These are phyloP conservation scores for Cylas formicarius DNA, from an alignment of 1,140 invertebrate genomes.

Conservation along the genomic window DNA sequence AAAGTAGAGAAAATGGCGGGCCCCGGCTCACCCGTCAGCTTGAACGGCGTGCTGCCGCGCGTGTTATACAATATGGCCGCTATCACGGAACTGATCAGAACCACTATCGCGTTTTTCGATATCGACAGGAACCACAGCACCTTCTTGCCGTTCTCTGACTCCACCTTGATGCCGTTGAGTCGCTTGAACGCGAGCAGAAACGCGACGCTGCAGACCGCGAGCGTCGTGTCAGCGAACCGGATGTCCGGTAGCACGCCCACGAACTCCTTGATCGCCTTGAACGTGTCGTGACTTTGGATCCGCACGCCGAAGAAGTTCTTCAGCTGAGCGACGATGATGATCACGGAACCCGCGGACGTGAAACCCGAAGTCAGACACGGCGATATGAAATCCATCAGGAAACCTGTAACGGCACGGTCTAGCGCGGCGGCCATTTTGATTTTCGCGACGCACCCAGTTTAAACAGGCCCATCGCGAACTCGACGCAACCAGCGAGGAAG, in stretches of 20 bases:
- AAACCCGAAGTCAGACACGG: slow-evolving; percentile 87
- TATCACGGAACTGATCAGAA: slow-evolving; percentile 60
- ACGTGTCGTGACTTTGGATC: slow-evolving; percentile 54
- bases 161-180: slow-evolving; percentile 55
- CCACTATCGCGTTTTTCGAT: slow-evolving; percentile 70
- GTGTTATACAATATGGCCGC: slow-evolving; percentile 46
- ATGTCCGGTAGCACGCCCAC: slow-evolving; percentile 50
- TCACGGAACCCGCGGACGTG: slow-evolving; percentile 85
- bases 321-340: slow-evolving; percentile 82
- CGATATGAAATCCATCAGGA: slow-evolving; percentile 90
- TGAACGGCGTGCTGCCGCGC: slow-evolving; percentile 45
- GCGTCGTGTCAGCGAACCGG: slow-evolving; percentile 51
- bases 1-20: background rate
- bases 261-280: slow-evolving; percentile 52
- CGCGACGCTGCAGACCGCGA: slow-evolving; percentile 59
- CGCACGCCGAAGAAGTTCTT: slow-evolving; percentile 72
- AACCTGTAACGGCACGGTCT: too few species aligned
- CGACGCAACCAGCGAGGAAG: slow-evolving; percentile 68
- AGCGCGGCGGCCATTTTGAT: too few species aligned
- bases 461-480: slow-evolving; percentile 70
- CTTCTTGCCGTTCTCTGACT: slow-evolving; percentile 44
- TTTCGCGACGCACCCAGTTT: slow-evolving; percentile 61
- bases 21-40: slow-evolving; percentile 45
- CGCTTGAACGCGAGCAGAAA: slow-evolving; percentile 61
- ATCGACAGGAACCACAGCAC: slow-evolving; percentile 67